Evolutionary conservation across 2,113 vertebrate species (phyloP).

Genomic region (Upupa epops): DNA sequence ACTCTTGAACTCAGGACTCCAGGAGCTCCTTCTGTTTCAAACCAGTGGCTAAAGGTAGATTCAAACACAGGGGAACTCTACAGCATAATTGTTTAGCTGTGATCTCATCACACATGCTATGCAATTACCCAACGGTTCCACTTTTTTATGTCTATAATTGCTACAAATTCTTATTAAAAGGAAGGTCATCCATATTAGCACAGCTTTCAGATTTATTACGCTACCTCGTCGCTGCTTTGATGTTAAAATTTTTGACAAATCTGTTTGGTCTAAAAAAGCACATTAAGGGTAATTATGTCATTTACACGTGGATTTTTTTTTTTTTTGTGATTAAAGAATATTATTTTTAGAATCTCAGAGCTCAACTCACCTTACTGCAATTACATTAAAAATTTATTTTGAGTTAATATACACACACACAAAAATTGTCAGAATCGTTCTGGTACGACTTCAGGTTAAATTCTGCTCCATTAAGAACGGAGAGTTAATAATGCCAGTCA

Average conservation of each 20-base stretch:
- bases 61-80: not conserved
- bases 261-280: not conserved
- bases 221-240: constrained; percentile 1
- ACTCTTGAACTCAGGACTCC: not conserved
- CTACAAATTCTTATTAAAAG: constrained; percentile 31
- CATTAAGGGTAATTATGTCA: constrained; percentile 12
- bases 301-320: not conserved
- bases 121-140: not conserved
- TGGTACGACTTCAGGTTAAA: not conserved
- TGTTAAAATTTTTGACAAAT: constrained; percentile 37
- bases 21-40: not conserved
- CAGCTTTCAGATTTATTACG: constrained; percentile 8
- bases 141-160: constrained; percentile 21
- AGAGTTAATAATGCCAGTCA: not conserved
- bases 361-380: not conserved
- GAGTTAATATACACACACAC: not conserved
- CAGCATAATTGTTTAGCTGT: not conserved
- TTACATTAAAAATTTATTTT: constrained; percentile 2
- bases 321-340: not conserved
- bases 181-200: constrained; percentile 1
- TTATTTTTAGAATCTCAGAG: not conserved
- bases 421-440: not conserved
- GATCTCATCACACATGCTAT: not conserved
- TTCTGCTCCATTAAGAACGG: not conserved
- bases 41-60: not conserved